Evolutionary conservation across 2,888 invertebrate genomes (phyloP), one percentile per base, ranked within the genome.

Genomic region (Nomada flava): DNA sequence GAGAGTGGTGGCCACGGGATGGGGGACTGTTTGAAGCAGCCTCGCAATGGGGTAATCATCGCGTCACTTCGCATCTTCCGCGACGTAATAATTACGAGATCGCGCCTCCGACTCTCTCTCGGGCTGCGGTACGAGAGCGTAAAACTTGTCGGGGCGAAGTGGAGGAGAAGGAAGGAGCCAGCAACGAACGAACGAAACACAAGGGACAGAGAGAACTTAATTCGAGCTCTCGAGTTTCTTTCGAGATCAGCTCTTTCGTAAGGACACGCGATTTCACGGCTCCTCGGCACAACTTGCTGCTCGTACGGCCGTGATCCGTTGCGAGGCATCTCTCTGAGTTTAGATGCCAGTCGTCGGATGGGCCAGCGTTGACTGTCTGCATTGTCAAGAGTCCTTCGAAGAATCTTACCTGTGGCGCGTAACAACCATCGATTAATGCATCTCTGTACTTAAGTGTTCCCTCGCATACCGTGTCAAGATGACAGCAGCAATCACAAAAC

Each of bases 1-100:
- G 36, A 64, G 76, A 23, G 69, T 82, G 73, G 70, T 55, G 26
- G 36, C 36, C 44, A 76, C 68, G 74, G 53, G 63, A 80, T 44
- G 72, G 60, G 79, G 65, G 76, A 23, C 71, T 82, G 71, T 79
- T 79, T 79, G 68, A 80, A 75, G 80, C 70, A 80, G 74, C 70
- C 52, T 74, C 82, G 78, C 82, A 89, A 91, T 88, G 87, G 90
- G 86, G 90, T 89, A 92, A 92, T 92, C 91, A 91, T 90, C 92
- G 90, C 89, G 90, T 92, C 91, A 91, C 88, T 90, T 88, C 88
- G 87, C 87, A 86, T 85, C 84, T 86, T 79, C 81, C 81, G 83
- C 86, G 89, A 89, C 87, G 89, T 89, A 89, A 91, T 92, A 92
- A 92, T 92, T 91, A 91, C 88, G 89, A 90, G 90, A 92, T 92